Conservation (phyloP, 2,113 vertebrate genomes). For the Mustela nigripes region DNA sequence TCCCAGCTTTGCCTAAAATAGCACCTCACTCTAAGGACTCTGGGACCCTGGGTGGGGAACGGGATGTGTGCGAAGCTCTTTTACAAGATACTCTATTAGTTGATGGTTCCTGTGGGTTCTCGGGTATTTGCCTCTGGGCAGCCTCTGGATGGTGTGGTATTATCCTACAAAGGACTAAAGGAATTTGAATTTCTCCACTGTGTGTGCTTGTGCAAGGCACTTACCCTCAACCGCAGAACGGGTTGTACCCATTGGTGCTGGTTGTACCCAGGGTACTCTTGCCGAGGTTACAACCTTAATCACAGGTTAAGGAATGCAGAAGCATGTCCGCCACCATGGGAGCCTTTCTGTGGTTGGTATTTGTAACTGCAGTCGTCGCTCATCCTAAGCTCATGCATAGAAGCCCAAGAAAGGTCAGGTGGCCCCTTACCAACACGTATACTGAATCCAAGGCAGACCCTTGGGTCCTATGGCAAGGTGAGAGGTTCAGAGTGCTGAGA, state of each 20-base stretch:
- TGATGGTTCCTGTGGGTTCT: background rate
- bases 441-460: background rate
- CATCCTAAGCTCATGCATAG: background rate
- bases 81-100: background rate
- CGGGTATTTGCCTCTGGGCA: background rate
- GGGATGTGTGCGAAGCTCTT: background rate
- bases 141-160: background rate
- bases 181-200: background rate
- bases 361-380: accelerated
- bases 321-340: accelerated
- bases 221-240: background rate
- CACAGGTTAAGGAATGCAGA: background rate
- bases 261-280: background rate
- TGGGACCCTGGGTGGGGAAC: background rate
- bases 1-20: background rate
- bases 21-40: background rate
- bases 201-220: background rate
- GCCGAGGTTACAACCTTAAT: too few relatives aligned
- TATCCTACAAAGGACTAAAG: background rate
- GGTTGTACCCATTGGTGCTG: too few relatives aligned
- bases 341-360: accelerated
- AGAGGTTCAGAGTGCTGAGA: background rate
- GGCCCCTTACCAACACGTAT: background rate
- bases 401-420: background rate
- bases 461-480: background rate